Base-by-base conservation (phyloP, 2,888 invertebrate genomes). In the Leptogaster cylindrica region DNA sequence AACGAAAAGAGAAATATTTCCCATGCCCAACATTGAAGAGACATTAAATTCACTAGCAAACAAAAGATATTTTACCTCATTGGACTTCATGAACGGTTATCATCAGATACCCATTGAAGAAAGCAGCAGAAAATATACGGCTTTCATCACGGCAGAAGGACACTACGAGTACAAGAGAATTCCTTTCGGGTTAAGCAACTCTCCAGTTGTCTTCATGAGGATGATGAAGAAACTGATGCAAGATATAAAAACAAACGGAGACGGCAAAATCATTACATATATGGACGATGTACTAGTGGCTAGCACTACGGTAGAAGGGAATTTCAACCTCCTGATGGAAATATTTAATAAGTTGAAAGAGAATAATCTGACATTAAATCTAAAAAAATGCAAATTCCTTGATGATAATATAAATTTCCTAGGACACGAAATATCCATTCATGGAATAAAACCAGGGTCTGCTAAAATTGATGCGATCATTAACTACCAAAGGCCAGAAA, bases 121-220 rank as follows among this genome's bases (percentile, higher is more conserved):
- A 0, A 25, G 33, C 8, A 39, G 27, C 46, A 64, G 61, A n/a
- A 70, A 64, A 20, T 72, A 67, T 8, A 75, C 73, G 1, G 70
- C 70, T 0, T 75, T 75, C 55, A 72, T 75, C 1, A 75, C 74
- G 0, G 73, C 76, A 0, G 73, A 73, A 10, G 74, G 74, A 0
- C 75, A 75, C 31, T 76, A 70, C 20, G 73, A 75, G 48, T 75
- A 73, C 46, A 73, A 72, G 5, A 67, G 74, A 4, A 73, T 75
- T 73, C 16, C 16, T 8, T 75, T 75, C 52, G 74, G 75, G 1
- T 27, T 75, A 7, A 70, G 73, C 0, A 75, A 72, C 41, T 73
- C 73, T 0, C 74, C 74, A 0, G 71, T 74, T 0, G 72, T 73
- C 0, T 75, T 68, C 25, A 50, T 64, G 51, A 12, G 64, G 14